These are phyloP conservation scores for Dynastes tityus DNA, from an alignment of 2,888 invertebrate species.

Conservation along the genomic window DNA sequence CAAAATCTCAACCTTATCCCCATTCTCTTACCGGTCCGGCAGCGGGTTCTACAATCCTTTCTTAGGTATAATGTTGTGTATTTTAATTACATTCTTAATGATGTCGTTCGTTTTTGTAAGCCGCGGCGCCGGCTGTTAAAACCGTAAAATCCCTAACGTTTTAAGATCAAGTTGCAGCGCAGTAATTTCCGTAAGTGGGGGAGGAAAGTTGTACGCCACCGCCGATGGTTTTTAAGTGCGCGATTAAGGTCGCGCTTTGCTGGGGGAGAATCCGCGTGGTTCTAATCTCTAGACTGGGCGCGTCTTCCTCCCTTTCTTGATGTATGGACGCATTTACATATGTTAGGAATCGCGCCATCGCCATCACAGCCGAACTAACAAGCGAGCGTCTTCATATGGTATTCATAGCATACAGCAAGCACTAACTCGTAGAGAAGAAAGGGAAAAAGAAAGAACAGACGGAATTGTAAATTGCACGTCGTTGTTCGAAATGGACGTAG, in stretches of 20 bases:
- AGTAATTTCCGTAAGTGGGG: not conserved
- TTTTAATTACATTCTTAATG: constrained; percentile 12
- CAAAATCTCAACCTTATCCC: too few relatives aligned
- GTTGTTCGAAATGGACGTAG: too few relatives aligned
- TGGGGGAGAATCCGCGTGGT: not conserved
- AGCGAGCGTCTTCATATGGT: too few relatives aligned
- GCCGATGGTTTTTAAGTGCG: not conserved
- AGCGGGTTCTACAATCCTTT: too few relatives aligned
- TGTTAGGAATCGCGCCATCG: not conserved
- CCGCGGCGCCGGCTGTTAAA: constrained; percentile 3
- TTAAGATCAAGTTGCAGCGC: not conserved
- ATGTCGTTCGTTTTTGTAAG: not conserved
- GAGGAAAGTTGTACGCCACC: not conserved
- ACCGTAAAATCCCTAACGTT: not conserved
- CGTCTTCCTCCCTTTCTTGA: not conserved
- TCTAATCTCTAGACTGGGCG: not conserved
- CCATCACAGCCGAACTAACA: too few relatives aligned
- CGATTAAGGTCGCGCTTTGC: not conserved
- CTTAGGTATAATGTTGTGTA: constrained; percentile 1
- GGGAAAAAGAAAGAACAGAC: too few relatives aligned
- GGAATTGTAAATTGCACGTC: too few relatives aligned
- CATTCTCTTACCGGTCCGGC: too few relatives aligned
- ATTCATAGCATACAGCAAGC: too few relatives aligned
- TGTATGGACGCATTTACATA: not conserved
- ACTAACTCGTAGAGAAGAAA: too few relatives aligned